phyloP scores from a whole-genome alignment of 2,113 vertebrate species.

The Danio rerio region GRCz12tu NC_133184.1:49642501-49643000 shows the following conservation, averaged over 20 bases:
- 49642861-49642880: slow-evolving; percentile 55
- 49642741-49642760: background rate
- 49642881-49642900: slow-evolving; percentile 58
- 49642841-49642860: slow-evolving; percentile 49
- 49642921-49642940: slow-evolving; percentile 35
- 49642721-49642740: background rate
- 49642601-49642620: background rate
- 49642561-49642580: background rate
- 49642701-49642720: background rate
- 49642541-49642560: background rate
- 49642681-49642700: background rate
- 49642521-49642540: background rate
- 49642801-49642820: slow-evolving; percentile 52
- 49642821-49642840: slow-evolving; percentile 37
- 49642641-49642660: background rate
- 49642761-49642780: background rate
- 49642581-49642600: background rate
- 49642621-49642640: background rate
- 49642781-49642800: slow-evolving; percentile 24
- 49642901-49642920: slow-evolving; percentile 57
- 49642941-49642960: slow-evolving; percentile 43
- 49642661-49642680: background rate
- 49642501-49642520: background rate
- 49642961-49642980: background rate
- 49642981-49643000: background rate